Conservation (phyloP, 2,888 invertebrate genomes). For the Coleophora flavipennella region DNA sequence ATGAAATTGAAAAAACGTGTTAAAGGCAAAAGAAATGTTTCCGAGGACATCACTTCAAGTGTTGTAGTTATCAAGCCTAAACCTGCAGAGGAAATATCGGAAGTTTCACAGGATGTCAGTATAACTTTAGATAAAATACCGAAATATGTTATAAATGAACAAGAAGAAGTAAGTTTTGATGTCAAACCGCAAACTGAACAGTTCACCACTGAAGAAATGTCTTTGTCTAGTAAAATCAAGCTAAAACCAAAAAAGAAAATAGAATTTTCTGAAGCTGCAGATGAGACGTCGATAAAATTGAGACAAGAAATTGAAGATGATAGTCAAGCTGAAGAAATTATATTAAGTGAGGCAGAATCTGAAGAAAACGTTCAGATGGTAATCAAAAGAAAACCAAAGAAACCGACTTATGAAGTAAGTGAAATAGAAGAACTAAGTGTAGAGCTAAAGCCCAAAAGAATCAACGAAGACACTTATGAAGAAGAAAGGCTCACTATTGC, state of each 20-base stretch:
- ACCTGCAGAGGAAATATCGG: slow-evolving; percentile 46
- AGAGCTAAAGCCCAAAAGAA: slow-evolving; percentile 63
- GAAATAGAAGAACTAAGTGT: slow-evolving; percentile 75
- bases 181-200: slow-evolving; percentile 48
- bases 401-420: slow-evolving; percentile 72
- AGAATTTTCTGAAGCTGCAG: slow-evolving; percentile 77
- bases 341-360: slow-evolving; percentile 75
- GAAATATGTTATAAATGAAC: slow-evolving; percentile 76
- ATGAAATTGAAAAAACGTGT: slow-evolving; percentile 54
- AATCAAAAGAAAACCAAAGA: slow-evolving; percentile 62
- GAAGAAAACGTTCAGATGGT: slow-evolving; percentile 73
- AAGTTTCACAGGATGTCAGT: slow-evolving; percentile 73
- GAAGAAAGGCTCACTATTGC: slow-evolving; percentile 80
- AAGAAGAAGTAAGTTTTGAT: slow-evolving; percentile 74
- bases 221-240: slow-evolving; percentile 80
- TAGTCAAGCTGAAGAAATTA: slow-evolving; percentile 76
- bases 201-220: slow-evolving; percentile 80
- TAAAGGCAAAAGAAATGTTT: slow-evolving; percentile 37
- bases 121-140: slow-evolving; percentile 80
- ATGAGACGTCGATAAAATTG: slow-evolving; percentile 77
- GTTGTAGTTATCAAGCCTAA: slow-evolving; percentile 47
- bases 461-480: slow-evolving; percentile 62
- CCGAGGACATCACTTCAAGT: slow-evolving; percentile 53
- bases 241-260: slow-evolving; percentile 76
- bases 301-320: slow-evolving; percentile 77